These are phyloP conservation scores for Eueides isabella DNA, from an alignment of 1,140 invertebrate genomes.

Conservation along the genomic window DNA sequence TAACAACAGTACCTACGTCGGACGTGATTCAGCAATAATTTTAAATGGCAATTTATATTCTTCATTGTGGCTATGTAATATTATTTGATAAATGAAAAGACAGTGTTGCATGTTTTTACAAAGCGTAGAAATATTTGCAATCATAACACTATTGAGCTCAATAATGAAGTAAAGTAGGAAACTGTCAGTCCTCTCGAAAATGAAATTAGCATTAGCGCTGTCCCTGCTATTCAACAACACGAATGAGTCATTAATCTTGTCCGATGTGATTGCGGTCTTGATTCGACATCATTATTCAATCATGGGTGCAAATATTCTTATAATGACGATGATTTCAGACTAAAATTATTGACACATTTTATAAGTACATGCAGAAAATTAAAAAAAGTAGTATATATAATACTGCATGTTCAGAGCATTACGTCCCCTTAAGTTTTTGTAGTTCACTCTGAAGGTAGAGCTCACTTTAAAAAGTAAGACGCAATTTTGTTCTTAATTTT, in stretches of 20 bases:
- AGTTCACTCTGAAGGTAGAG: background rate
- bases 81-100: background rate
- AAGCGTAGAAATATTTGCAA: background rate
- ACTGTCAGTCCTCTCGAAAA: constrained; percentile 44
- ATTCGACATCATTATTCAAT: constrained; percentile 65
- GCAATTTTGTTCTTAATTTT: constrained; percentile 1
- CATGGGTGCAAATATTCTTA: constrained; percentile 25
- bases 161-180: constrained; percentile 38
- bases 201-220: constrained; percentile 61
- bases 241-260: constrained; percentile 64
- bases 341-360: background rate
- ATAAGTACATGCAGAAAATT: background rate
- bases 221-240: constrained; percentile 58
- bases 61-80: constrained; percentile 40
- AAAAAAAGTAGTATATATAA: background rate
- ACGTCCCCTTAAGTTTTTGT: background rate
- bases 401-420: background rate
- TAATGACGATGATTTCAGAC: background rate
- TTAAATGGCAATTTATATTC: constrained; percentile 53
- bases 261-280: constrained; percentile 63
- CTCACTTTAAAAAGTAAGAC: constrained; percentile 9
- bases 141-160: constrained; percentile 19
- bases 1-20: constrained; percentile 61
- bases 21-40: constrained; percentile 71
- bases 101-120: background rate